These are phyloP conservation scores for Azorinus chamasolen DNA, from an alignment of 2,888 invertebrate genomes.

Conservation along the genomic window DNA sequence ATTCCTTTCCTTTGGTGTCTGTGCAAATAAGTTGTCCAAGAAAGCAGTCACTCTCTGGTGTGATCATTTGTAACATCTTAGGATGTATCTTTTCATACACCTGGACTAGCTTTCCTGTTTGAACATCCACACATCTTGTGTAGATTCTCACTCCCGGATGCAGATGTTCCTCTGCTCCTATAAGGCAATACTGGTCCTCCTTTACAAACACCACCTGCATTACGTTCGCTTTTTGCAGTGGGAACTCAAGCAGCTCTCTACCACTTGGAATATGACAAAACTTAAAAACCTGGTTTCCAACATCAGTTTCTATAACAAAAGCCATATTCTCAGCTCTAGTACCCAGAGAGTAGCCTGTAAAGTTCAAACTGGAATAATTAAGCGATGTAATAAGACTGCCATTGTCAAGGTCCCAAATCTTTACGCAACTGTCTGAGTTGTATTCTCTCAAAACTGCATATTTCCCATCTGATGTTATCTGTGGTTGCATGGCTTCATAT, in stretches of 20 bases:
- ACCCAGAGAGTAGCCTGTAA: conserved; percentile 62
- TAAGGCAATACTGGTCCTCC: conserved; percentile 49
- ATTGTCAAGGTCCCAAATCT: conserved; percentile 62
- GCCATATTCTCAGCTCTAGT: conserved; percentile 55
- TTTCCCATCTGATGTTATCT: conserved; percentile 65
- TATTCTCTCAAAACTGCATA: conserved; percentile 69
- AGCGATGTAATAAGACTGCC: conserved; percentile 51
- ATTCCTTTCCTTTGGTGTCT: conserved; percentile 45
- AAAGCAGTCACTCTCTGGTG: conserved; percentile 52
- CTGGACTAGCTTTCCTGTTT: conserved; percentile 22
- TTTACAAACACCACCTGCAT: conserved; percentile 52
- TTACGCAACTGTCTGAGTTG: conserved; percentile 55
- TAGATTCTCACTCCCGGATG: conserved; percentile 50
- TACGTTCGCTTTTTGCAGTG: conserved; percentile 42
- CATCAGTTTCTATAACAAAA: conserved; percentile 42
- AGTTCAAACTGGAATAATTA: conserved; percentile 59
- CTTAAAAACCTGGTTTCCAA: neutral
- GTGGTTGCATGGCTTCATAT: conserved; percentile 64
- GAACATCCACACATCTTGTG: conserved; percentile 33
- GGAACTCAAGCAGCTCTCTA: conserved; percentile 21
- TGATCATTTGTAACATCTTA: conserved; percentile 48
- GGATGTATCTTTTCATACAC: conserved; percentile 51
- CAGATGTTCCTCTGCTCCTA: conserved; percentile 51
- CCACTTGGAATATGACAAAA: conserved; percentile 43
- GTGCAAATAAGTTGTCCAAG: conserved; percentile 46